phyloP scores from a whole-genome alignment of 1,140 invertebrate species.

The Rhysida immarginata region DNA sequence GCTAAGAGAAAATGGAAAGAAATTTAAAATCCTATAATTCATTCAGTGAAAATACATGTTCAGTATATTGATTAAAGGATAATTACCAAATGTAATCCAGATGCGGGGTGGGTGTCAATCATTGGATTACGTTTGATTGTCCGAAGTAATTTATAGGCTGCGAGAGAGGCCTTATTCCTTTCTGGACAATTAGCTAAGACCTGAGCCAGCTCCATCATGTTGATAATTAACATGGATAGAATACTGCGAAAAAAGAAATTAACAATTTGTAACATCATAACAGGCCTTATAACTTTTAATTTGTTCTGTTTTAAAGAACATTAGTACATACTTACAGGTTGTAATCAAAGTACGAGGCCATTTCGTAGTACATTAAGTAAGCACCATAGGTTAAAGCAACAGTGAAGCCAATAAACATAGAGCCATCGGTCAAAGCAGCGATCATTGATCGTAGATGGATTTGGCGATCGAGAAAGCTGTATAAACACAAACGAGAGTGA shows the following conservation, averaged over 20 bases:
- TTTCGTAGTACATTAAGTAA: not conserved
- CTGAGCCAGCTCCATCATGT: constrained; percentile 72
- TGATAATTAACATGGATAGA: constrained; percentile 69
- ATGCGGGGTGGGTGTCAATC: constrained; percentile 28
- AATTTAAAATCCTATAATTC: too few species aligned
- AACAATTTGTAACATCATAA: too few species aligned
- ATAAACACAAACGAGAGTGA: too few species aligned
- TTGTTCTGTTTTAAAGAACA: too few species aligned
- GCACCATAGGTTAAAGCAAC: not conserved
- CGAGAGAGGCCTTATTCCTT: constrained; percentile 63
- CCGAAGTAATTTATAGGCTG: constrained; percentile 51
- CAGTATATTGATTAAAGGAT: not conserved
- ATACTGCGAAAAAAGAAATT: constrained; percentile 40
- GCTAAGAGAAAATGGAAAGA: not conserved
- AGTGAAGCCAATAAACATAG: not conserved
- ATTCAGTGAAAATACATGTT: too few species aligned
- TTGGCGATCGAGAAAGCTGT: not conserved
- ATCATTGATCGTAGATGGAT: not conserved
- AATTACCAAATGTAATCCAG: constrained; percentile 22
- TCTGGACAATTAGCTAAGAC: constrained; percentile 72
- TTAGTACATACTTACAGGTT: not conserved
- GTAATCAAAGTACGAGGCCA: not conserved
- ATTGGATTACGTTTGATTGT: constrained; percentile 34
- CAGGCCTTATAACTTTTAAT: too few species aligned
- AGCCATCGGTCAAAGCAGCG: not conserved